Evolutionary conservation across 2,888 invertebrate species (phyloP).

Genomic region (Phortica magna): DNA sequence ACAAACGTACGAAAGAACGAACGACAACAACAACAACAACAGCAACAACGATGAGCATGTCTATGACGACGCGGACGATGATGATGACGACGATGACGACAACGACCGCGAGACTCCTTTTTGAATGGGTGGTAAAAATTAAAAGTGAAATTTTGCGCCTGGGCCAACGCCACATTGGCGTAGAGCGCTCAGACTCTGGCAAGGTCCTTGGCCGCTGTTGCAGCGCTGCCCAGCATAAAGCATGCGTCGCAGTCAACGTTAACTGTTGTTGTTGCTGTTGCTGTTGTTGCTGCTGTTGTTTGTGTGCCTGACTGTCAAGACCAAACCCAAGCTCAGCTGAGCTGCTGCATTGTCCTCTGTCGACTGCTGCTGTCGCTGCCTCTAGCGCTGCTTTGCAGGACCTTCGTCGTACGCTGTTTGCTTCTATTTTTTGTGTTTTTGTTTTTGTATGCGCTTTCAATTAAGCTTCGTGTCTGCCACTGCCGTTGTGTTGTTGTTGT

Average conservation of each 20-base stretch:
- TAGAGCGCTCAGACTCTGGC: conserved; percentile 31
- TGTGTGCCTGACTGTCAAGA: conserved; percentile 67
- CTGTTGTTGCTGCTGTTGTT: conserved; percentile 38
- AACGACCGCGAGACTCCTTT: conserved; percentile 36
- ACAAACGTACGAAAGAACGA: neutral
- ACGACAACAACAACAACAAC: conserved; percentile 3
- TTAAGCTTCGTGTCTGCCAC: conserved; percentile 25
- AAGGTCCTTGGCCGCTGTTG: conserved; percentile 72
- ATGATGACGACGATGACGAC: neutral
- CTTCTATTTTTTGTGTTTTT: neutral
- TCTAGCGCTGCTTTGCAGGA: conserved; percentile 8
- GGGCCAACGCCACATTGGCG: conserved; percentile 53
- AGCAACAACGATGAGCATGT: neutral
- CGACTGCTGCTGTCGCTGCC: conserved; percentile 11
- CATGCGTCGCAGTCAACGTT: neutral
- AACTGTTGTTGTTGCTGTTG: conserved; percentile 12
- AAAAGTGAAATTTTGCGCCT: conserved; percentile 77
- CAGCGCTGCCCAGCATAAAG: conserved; percentile 53
- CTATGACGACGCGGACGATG: neutral
- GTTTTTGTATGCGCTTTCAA: conserved; percentile 29
- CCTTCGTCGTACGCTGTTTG: conserved; percentile 10
- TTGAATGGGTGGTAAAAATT: conserved; percentile 75
- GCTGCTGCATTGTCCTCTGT: conserved; percentile 8
- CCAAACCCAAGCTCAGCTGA: conserved; percentile 58
- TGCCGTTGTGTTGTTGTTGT: conserved; percentile 14